Percentiles rank a stretch among this genome's conserved stretches.
Evolutionary conservation across 2,797 vertebrate genomes (phyloP).

Genomic region (Neostethus bicornis): DNA sequence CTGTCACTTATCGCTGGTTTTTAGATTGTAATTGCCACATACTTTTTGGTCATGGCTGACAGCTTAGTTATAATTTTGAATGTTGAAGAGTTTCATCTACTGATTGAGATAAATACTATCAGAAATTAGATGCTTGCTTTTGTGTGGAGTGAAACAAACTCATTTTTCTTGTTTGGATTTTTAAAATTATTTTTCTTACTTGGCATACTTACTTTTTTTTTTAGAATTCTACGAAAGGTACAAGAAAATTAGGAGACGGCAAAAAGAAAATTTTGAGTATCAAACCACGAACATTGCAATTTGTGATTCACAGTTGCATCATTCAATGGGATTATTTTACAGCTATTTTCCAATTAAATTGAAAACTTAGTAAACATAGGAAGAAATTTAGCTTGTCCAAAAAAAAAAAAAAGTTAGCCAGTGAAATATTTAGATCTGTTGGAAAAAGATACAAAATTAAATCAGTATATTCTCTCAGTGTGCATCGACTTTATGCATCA

Average conservation of each 20-base stretch:
- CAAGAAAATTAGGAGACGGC: neutral
- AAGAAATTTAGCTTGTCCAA: neutral
- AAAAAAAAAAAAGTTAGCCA: neutral
- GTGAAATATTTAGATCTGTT: neutral
- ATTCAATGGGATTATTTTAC: too few relatives aligned
- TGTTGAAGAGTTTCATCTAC: slow-evolving; percentile 9
- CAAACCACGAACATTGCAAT: neutral
- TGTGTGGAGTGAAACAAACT: neutral
- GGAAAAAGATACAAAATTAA: neutral
- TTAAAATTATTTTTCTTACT: too few relatives aligned
- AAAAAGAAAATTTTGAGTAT: neutral
- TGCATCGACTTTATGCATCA: neutral
- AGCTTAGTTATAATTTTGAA: slow-evolving; percentile 22
- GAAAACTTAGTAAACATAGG: neutral
- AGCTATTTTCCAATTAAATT: too few relatives aligned
- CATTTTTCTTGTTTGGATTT: neutral
- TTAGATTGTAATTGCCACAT: slow-evolving; percentile 26
- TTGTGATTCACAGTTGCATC: neutral
- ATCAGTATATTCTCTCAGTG: neutral
- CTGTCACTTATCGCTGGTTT: too few relatives aligned
- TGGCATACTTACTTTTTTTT: slow-evolving; percentile 1
- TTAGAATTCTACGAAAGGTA: neutral
- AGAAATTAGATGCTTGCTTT: slow-evolving; percentile 1
- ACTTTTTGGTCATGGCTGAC: slow-evolving; percentile 4
- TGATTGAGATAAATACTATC: slow-evolving; percentile 1